Evolutionary conservation across 2,888 invertebrate species (phyloP).

Genomic region (Nysson spinosus): DNA sequence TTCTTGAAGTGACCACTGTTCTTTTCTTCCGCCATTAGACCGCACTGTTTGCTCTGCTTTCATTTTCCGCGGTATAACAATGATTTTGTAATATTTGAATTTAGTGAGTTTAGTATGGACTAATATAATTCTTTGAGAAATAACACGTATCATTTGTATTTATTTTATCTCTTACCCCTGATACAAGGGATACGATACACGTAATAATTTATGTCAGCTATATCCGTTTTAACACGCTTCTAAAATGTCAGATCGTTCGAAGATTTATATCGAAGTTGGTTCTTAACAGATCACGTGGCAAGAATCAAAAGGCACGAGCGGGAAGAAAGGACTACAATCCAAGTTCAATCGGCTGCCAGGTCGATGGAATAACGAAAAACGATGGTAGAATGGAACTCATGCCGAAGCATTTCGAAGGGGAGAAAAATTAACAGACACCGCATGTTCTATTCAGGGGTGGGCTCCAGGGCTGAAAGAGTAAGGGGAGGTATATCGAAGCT

Average conservation of each 20-base stretch:
- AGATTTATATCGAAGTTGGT: too few species aligned
- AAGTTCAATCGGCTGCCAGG: constrained; percentile 31
- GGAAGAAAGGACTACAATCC: constrained; percentile 37
- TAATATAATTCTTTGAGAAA: too few species aligned
- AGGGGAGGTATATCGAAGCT: constrained; percentile 36
- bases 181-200: too few species aligned
- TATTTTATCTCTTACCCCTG: too few species aligned
- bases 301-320: constrained; percentile 27
- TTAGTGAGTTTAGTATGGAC: too few species aligned
- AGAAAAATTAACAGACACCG: constrained; percentile 50
- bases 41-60: too few species aligned
- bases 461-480: constrained; percentile 40
- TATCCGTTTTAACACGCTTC: too few species aligned
- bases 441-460: constrained; percentile 38
- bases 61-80: too few species aligned
- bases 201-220: too few species aligned
- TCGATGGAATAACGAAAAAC: constrained; percentile 43
- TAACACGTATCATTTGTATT: too few species aligned
- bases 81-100: too few species aligned
- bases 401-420: constrained; percentile 37
- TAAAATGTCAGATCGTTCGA: too few species aligned
- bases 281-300: constrained; percentile 22
- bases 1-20: background rate
- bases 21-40: background rate
- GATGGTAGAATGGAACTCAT: constrained; percentile 40